phyloP scores from a whole-genome alignment of 2,113 vertebrate genomes.

The Cygnus buccinator region DNA sequence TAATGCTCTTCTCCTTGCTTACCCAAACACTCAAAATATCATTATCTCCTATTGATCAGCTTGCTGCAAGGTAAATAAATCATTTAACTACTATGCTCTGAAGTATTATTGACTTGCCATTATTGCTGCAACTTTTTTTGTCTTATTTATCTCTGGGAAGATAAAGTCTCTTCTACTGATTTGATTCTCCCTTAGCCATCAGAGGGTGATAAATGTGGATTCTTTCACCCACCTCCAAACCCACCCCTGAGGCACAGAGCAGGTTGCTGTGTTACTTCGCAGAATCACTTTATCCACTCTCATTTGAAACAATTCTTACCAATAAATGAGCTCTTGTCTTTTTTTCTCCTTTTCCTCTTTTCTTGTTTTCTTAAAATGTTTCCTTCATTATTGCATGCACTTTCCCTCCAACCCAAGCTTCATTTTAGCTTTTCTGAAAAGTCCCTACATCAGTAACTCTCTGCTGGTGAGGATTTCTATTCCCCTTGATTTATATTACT shows the following conservation, averaged over 20 bases:
- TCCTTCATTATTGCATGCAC: no score
- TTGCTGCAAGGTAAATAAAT: background rate
- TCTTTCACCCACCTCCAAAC: background rate
- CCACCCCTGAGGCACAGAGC: no score
- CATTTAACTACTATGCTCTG: background rate
- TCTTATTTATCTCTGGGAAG: background rate
- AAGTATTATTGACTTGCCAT: background rate
- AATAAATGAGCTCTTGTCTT: no score
- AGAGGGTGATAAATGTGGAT: rapidly evolving
- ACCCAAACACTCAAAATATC: background rate
- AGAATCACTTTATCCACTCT: background rate
- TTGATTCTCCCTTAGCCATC: background rate
- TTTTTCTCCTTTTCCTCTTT: background rate
- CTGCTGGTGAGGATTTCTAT: background rate
- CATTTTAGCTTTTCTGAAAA: no score
- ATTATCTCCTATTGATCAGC: background rate
- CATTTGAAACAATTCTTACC: background rate
- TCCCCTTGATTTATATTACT: background rate
- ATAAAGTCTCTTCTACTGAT: background rate
- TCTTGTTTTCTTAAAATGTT: background rate
- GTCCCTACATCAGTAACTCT: background rate
- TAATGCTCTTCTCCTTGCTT: background rate
- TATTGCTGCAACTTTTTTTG: background rate
- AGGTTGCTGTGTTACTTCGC: background rate
- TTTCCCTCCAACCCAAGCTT: background rate